A percentile compares a stretch with the other conserved stretches of the same genome.
Conservation (phyloP, 1,140 invertebrate species). For the Anadara kagoshimensis region DNA sequence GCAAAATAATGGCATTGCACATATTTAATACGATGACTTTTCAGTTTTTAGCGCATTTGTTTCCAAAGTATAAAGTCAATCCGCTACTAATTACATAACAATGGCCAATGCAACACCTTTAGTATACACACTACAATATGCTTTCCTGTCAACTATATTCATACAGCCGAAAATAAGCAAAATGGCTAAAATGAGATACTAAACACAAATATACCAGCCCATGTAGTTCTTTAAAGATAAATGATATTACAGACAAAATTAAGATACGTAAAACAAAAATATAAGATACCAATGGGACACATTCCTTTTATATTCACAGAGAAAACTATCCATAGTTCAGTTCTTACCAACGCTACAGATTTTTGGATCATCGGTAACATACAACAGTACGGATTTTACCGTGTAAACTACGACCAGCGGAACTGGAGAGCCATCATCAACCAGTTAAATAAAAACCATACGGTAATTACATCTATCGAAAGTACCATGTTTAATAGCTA, state of each 20-base stretch:
- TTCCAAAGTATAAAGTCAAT: too few relatives aligned
- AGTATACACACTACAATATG: neutral
- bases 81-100: neutral
- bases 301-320: neutral
- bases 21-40: neutral
- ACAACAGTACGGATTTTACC: conserved; percentile 89
- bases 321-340: neutral
- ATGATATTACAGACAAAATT: neutral
- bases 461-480: conserved; percentile 50
- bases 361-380: conserved; percentile 89
- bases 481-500: too few relatives aligned
- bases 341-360: conserved; percentile 51
- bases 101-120: neutral
- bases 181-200: too few relatives aligned
- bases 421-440: conserved; percentile 86
- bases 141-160: neutral
- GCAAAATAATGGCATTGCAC: neutral
- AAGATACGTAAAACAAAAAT: neutral
- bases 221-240: too few relatives aligned
- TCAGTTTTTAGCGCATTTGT: neutral
- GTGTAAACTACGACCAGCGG: conserved; percentile 87
- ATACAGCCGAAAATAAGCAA: too few relatives aligned
- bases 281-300: too few relatives aligned
- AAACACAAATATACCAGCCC: too few relatives aligned
- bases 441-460: conserved; percentile 82